Conservation (phyloP, 2,888 invertebrate genomes). For the Lasioglossum oenotherae region DNA sequence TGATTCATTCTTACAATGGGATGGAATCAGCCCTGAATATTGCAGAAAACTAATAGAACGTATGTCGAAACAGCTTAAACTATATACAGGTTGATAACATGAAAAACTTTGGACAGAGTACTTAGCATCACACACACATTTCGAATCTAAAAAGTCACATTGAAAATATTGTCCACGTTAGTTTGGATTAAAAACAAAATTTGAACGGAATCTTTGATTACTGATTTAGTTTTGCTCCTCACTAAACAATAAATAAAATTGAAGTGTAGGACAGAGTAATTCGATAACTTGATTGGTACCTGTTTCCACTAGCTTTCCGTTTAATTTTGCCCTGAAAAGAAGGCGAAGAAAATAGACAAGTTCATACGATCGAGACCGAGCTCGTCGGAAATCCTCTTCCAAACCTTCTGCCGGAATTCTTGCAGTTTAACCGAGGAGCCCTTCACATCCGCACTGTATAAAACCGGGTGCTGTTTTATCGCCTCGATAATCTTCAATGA, state of each 20-base stretch:
- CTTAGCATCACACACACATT: too few species aligned
- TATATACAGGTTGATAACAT: too few species aligned
- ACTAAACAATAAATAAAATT: neutral
- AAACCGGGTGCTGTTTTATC: slow-evolving; percentile 81
- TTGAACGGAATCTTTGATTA: neutral
- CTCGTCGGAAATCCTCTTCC: slow-evolving; percentile 81
- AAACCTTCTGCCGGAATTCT: slow-evolving; percentile 82
- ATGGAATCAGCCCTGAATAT: too few species aligned
- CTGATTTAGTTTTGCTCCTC: neutral
- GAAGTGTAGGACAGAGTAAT: neutral
- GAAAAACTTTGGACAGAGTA: too few species aligned
- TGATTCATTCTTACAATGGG: too few species aligned
- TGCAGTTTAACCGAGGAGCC: slow-evolving; percentile 78
- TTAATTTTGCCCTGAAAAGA: neutral
- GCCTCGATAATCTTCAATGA: slow-evolving; percentile 81
- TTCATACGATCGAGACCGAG: slow-evolving; percentile 80
- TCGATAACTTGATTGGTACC: neutral
- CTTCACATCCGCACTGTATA: slow-evolving; percentile 81
- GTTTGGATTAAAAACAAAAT: neutral
- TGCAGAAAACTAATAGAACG: too few species aligned
- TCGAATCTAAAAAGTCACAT: neutral
- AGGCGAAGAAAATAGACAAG: neutral
- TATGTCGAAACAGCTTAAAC: too few species aligned
- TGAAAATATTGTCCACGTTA: neutral
- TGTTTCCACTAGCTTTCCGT: neutral